Evolutionary conservation across 2,888 invertebrate species (phyloP).

Genomic region (Acanthosepion lycidas): DNA sequence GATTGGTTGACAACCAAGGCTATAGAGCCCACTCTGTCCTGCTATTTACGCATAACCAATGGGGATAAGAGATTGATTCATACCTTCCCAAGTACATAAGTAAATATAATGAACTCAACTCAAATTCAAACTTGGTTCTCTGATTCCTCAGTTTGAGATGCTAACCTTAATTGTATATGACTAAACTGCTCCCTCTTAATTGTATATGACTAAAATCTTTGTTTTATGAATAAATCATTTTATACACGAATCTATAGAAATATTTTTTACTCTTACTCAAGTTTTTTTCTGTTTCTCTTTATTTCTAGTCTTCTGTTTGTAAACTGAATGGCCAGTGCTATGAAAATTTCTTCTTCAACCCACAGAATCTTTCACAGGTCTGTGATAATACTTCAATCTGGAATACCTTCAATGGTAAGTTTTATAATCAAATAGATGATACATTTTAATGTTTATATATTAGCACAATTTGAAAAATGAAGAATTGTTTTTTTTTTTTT

Average conservation of each 20-base stretch:
- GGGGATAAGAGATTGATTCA: too few species aligned
- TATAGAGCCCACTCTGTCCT: too few species aligned
- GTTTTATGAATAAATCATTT: not conserved
- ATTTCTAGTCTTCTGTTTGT: constrained; percentile 56
- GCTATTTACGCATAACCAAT: too few species aligned
- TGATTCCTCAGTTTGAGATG: too few species aligned
- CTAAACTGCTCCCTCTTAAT: too few species aligned
- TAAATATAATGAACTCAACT: too few species aligned
- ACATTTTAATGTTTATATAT: not conserved
- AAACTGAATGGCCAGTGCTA: constrained; percentile 53
- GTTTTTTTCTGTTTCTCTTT: not conserved
- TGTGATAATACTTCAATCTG: constrained; percentile 53
- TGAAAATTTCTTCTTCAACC: constrained; percentile 54
- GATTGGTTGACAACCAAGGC: too few species aligned
- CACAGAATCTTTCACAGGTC: constrained; percentile 51
- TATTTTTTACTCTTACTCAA: not conserved
- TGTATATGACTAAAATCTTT: too few species aligned
- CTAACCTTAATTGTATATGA: too few species aligned
- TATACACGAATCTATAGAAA: not conserved
- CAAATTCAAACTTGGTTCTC: too few species aligned
- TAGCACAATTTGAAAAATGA: not conserved
- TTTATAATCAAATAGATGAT: constrained; percentile 50
- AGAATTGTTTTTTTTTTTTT: too few species aligned
- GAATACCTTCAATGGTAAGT: constrained; percentile 54
- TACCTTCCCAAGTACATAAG: too few species aligned